A percentile compares a stretch with the other conserved stretches of the same genome.
Conservation (phyloP, 1,140 invertebrate species). For the Delia radicum region DNA sequence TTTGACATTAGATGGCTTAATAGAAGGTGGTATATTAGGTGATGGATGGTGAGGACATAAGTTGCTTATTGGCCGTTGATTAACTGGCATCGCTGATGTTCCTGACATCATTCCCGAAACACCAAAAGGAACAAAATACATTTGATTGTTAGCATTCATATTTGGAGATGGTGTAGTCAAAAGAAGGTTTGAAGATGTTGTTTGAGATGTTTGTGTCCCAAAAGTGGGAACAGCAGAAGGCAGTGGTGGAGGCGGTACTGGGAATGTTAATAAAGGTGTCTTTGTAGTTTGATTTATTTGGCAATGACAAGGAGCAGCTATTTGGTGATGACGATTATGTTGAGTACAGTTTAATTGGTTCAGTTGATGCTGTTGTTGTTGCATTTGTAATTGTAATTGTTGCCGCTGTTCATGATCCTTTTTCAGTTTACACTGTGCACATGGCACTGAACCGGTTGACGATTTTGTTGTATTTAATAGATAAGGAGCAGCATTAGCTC, state of each 20-base stretch:
- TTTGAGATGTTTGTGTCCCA: not conserved
- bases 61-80: not conserved
- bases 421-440: constrained; percentile 15
- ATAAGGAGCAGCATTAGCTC: constrained; percentile 13
- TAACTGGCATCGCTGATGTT: not conserved
- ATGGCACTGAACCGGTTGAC: not conserved
- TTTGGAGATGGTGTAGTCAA: not conserved
- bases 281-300: not conserved
- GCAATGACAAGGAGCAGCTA: not conserved
- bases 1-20: not conserved
- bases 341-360: not conserved
- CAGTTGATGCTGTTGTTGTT: constrained; percentile 7
- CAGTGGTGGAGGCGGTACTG: not conserved
- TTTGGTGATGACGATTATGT: constrained; percentile 1
- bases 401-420: not conserved
- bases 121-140: constrained; percentile 41
- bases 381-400: constrained; percentile 1
- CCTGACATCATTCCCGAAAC: not conserved
- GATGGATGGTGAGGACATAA: not conserved
- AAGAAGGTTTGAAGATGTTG: too few species aligned
- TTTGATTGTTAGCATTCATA: constrained; percentile 17
- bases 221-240: not conserved
- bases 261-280: not conserved
- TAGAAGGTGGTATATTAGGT: not conserved
- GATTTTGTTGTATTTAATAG: not conserved